phyloP scores from a whole-genome alignment of 2,888 invertebrate genomes.

The Drosophila anceps region DNA sequence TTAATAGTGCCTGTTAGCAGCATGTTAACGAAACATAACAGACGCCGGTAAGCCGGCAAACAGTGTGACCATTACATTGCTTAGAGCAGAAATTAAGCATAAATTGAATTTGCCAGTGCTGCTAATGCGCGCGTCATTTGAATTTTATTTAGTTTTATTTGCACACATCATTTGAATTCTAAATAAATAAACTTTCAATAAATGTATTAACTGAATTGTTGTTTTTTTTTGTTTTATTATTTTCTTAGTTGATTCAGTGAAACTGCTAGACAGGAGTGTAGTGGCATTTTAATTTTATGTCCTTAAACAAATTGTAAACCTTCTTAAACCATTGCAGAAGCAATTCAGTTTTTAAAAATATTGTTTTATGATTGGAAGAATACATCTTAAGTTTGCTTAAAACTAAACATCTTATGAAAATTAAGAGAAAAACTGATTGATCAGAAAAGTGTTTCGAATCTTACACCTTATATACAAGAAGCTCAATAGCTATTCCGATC shows the following conservation, averaged over 20 bases:
- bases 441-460: not conserved
- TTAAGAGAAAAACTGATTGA: not conserved
- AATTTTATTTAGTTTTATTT: not conserved
- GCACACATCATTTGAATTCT: too few species aligned
- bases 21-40: slow-evolving; percentile 10
- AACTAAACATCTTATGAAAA: slow-evolving; percentile 5
- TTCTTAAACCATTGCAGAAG: not conserved
- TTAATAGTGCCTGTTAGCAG: slow-evolving; percentile 11
- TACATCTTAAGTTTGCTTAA: slow-evolving; percentile 2
- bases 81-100: too few species aligned
- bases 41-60: slow-evolving; percentile 45
- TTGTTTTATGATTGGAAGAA: slow-evolving; percentile 10
- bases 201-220: not conserved
- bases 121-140: slow-evolving; percentile 1
- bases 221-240: slow-evolving; percentile 4
- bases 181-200: not conserved
- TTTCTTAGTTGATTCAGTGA: slow-evolving; percentile 13
- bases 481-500: not conserved
- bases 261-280: slow-evolving; percentile 14
- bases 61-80: slow-evolving; percentile 36
- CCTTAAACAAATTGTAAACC: slow-evolving; percentile 10
- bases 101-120: slow-evolving; percentile 26
- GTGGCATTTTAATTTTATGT: slow-evolving; percentile 17
- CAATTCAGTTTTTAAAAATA: slow-evolving; percentile 5
- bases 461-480: slow-evolving; percentile 21